phyloP scores from a whole-genome alignment of 2,888 invertebrate species.

The Muscina levida region DNA sequence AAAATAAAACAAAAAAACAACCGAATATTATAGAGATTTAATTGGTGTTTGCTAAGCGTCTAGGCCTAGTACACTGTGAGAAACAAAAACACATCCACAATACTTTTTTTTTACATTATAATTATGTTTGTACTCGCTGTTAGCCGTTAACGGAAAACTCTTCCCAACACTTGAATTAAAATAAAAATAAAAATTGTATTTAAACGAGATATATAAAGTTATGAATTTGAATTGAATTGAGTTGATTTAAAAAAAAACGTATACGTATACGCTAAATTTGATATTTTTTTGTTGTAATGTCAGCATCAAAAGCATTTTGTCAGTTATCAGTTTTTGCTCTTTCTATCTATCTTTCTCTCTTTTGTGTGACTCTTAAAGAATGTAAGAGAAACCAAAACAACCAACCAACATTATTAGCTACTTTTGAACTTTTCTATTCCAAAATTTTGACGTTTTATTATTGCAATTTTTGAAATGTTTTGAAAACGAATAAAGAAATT shows the following conservation, averaged over 20 bases:
- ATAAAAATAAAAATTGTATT: background rate
- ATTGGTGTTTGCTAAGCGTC: conserved; percentile 41
- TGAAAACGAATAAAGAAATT: conserved; percentile 56
- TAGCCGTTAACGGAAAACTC: no score
- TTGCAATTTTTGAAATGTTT: conserved; percentile 53
- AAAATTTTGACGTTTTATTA: conserved; percentile 17
- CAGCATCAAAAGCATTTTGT: conserved; percentile 81
- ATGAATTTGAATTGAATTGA: conserved; percentile 7
- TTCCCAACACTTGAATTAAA: no score
- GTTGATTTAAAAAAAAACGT: conserved; percentile 54
- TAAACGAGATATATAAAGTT: background rate
- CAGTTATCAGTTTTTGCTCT: conserved; percentile 78
- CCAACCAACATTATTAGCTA: no score
- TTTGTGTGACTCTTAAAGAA: conserved; percentile 40
- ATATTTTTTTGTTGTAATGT: conserved; percentile 67
- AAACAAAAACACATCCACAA: conserved; percentile 48
- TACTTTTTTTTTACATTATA: conserved; percentile 4
- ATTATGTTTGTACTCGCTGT: background rate
- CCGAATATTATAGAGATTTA: conserved; percentile 45
- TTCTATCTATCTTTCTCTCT: conserved; percentile 54
- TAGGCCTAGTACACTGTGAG: conserved; percentile 47
- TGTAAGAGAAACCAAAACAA: no score
- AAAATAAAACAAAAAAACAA: conserved; percentile 66
- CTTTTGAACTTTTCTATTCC: no score
- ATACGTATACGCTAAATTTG: conserved; percentile 56